Conservation (phyloP, 2,888 invertebrate species). For the Bedellia somnulentella region DNA sequence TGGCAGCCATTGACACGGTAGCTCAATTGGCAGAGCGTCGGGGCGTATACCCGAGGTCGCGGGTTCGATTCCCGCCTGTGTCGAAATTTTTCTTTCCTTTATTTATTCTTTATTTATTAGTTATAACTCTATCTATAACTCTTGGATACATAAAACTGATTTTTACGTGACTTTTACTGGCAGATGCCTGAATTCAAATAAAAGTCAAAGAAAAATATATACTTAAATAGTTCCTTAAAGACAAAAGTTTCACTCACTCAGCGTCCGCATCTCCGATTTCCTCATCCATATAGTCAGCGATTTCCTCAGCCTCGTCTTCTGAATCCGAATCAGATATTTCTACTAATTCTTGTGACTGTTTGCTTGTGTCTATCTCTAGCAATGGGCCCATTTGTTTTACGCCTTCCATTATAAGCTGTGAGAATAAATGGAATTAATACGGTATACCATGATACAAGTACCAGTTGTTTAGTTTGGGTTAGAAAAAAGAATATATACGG, state of each 20-base stretch:
- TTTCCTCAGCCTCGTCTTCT: constrained; percentile 20
- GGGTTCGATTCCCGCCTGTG: too few relatives aligned
- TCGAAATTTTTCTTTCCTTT: too few relatives aligned
- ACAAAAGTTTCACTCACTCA: neutral
- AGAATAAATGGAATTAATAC: constrained; percentile 4
- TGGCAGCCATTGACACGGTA: too few relatives aligned
- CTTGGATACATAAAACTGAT: too few relatives aligned
- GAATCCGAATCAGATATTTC: constrained; percentile 53
- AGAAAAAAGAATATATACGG: neutral
- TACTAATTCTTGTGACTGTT: constrained; percentile 25
- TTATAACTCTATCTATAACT: too few relatives aligned
- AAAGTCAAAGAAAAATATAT: neutral
- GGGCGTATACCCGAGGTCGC: too few relatives aligned
- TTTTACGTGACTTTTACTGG: too few relatives aligned
- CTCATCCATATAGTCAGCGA: neutral
- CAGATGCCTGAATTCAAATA: too few relatives aligned
- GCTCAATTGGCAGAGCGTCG: too few relatives aligned
- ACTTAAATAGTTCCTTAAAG: neutral
- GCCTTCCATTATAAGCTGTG: constrained; percentile 26
- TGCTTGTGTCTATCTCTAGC: constrained; percentile 20
- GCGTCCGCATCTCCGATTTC: neutral
- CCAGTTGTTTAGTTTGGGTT: neutral
- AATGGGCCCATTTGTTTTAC: constrained; percentile 26
- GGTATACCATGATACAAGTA: too few relatives aligned
- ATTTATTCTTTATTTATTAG: too few relatives aligned